These are phyloP conservation scores for Aelia acuminata DNA, from an alignment of 2,888 invertebrate genomes.

Conservation along the genomic window DNA sequence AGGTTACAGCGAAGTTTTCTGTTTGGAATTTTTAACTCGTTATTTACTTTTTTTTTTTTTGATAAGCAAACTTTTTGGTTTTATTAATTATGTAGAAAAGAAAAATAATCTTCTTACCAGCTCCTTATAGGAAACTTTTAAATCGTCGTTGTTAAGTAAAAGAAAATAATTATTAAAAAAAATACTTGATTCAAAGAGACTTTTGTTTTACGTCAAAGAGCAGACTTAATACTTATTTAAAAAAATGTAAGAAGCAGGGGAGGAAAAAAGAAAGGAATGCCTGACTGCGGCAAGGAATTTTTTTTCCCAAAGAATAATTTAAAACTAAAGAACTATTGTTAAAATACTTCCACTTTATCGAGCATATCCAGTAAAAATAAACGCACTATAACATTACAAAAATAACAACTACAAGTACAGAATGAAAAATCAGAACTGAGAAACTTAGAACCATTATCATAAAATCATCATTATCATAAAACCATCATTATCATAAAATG, in stretches of 20 bases:
- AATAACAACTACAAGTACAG: too few relatives aligned
- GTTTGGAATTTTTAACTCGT: constrained; percentile 11
- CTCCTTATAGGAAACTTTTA: constrained; percentile 14
- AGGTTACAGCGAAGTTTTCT: constrained; percentile 17
- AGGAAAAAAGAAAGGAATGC: not conserved
- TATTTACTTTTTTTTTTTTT: constrained; percentile 18
- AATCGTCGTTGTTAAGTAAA: constrained; percentile 18
- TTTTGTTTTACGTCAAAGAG: not conserved
- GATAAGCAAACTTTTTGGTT: not conserved
- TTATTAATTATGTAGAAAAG: constrained; percentile 12
- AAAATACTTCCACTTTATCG: too few relatives aligned
- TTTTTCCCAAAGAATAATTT: too few relatives aligned
- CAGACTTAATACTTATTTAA: not conserved
- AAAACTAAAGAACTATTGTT: too few relatives aligned
- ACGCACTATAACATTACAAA: too few relatives aligned
- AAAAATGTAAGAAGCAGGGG: not conserved
- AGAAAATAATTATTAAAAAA: not conserved
- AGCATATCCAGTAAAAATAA: too few relatives aligned
- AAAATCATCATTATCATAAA: too few relatives aligned
- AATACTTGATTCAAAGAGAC: not conserved
- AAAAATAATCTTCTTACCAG: not conserved
- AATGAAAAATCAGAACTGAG: too few relatives aligned
- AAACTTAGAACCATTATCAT: too few relatives aligned
- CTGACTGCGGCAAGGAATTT: too few relatives aligned
- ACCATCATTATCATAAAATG: too few relatives aligned